Evolutionary conservation across 2,888 invertebrate genomes (phyloP), one percentile per base, ranked within the genome.

Genomic region (Diadegma fenestrale): DNA sequence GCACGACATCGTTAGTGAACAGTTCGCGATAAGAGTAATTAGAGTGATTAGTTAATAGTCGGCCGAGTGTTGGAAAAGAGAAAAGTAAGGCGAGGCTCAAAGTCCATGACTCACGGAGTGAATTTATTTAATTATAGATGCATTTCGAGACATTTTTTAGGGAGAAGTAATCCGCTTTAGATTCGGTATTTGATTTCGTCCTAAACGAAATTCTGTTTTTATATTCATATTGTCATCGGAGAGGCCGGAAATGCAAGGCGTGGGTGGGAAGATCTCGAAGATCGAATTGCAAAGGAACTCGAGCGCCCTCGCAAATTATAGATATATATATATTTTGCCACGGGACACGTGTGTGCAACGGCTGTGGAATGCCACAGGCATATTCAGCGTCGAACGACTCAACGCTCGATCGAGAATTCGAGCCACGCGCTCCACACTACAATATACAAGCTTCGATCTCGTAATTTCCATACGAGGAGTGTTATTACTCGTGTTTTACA

Each of bases 401-500:
- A 54, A 84, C 51, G 63, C 77, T 82, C 79, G 80, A 86, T 86
- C 85, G 84, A 85, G 85, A 86, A 86, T 86, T 82, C 86, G 51
- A 82, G 68, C 82, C 79, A 82, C 82, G 82, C 81, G 75, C 77
- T 61, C 51, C 26, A 8, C 33, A 48, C 61, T 63, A 73, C 68
- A 45, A 33, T 72, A 69, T 76, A 77, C 63, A 66, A 43, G 51
- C 76, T 66, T 80, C 72, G 80, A 80, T 73, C 80, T 73, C 61
- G 72, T 84, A 78, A 82, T 82, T 80, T 86, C 80, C 83, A 84
- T 84, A 86, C 84, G 75, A 81, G 86, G 86, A 80, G 87, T 83
- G 85, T 89, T 84, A 86, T 88, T 82, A 90, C 90, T 84, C 87
- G 89, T 89, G 90, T 90, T 90, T 85, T 82, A 87, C 89, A 87